Evolutionary conservation across 1,140 invertebrate species (phyloP), one percentile per base, ranked within the genome.

Genomic region (Potamilus streckersoni): DNA sequence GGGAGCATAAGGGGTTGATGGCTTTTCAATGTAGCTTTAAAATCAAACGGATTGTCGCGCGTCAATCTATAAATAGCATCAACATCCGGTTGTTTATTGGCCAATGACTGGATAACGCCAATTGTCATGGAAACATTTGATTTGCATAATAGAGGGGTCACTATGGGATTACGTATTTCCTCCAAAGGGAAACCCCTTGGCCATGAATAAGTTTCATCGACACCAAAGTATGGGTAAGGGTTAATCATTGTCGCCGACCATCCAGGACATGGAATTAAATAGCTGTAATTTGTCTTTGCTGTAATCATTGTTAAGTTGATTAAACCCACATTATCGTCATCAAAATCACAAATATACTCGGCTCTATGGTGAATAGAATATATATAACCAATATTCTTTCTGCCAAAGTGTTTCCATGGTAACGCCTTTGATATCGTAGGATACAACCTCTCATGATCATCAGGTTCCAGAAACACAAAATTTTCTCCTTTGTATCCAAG

Each of bases 41-140:
- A 72, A 38, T 57, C 68, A 69, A 72, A 75, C 12, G 73, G 73
- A 4, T 63, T 59, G 16, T 71, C 65, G 15, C 65, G 69, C 23
- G 69, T 64, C 55, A 31, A 31, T 31, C 27, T 31, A 31, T 31
- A 31, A 31, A 31, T 31, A 31, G 27, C 27, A 31, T 31, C 27
- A 31, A 31, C 27, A 31, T 31, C 27, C 27, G 27, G 27, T 31
- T 31, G 27, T 31, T 31, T 31, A 60, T 79, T 68, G 20, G 73
- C 78, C 20, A 79, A 55, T 23, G 72, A 73, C 58, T 79, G 77
- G 27, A 79, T 58, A 16, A 74, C 60, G 1, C 72, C 77, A 20
- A 79, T n/a, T 23, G 64, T 61, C 19, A 27, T 58, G 1, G 19
- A 1, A 12, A 19, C 12, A 27, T 27, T 70, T n/a, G 31, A 15